phyloP scores from a whole-genome alignment of 2,113 vertebrate genomes.

The Notothenia rossii region DNA sequence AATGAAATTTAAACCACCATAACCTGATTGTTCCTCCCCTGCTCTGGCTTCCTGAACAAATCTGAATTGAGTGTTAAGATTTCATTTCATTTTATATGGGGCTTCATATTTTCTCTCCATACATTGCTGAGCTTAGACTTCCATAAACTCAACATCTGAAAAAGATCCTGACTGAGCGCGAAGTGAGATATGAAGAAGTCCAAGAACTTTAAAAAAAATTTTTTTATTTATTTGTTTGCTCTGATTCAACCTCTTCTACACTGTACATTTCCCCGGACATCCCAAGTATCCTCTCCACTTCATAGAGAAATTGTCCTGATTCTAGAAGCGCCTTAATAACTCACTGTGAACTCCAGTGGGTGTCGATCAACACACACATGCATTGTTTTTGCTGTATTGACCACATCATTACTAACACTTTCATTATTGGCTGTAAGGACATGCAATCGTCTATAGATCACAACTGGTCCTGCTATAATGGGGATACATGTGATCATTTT shows the following conservation, averaged over 20 bases:
- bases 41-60: constrained; percentile 9
- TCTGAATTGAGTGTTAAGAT: constrained; percentile 23
- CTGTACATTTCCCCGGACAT: constrained; percentile 27
- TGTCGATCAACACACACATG: constrained; percentile 4
- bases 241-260: neutral
- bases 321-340: neutral
- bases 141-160: neutral
- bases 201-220: neutral
- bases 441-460: neutral
- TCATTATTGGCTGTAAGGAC: neutral
- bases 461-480: neutral
- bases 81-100: constrained; percentile 32
- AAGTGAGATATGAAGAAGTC: constrained; percentile 3
- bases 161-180: neutral
- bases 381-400: neutral
- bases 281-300: neutral
- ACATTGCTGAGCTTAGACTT: constrained; percentile 12
- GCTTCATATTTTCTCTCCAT: neutral
- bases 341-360: neutral
- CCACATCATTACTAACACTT: neutral
- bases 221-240: neutral
- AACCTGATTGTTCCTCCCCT: neutral
- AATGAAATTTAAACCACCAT: constrained; percentile 11
- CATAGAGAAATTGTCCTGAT: neutral
- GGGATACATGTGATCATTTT: neutral